Evolutionary conservation across 2,113 vertebrate species (phyloP).

Genomic region (Montifringilla adamsi): DNA sequence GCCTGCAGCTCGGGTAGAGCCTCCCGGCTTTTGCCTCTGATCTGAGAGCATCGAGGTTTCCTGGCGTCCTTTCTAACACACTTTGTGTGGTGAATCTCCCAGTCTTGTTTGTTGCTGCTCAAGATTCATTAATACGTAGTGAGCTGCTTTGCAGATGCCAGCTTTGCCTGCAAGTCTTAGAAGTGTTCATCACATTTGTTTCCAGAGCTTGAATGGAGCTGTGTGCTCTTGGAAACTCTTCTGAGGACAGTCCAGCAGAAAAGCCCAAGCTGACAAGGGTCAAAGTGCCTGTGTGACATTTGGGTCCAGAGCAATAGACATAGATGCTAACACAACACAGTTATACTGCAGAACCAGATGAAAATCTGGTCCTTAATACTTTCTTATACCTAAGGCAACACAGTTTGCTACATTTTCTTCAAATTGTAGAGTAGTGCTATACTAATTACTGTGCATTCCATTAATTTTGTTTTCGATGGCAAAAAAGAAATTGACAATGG

Average conservation of each 20-base stretch:
- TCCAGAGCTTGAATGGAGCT: not conserved
- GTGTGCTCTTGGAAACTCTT: not conserved
- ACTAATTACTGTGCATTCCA: not conserved
- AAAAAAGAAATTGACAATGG: not conserved
- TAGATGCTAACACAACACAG: not conserved
- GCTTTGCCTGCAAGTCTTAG: not conserved
- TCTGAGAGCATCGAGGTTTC: not conserved
- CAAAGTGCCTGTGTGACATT: not conserved
- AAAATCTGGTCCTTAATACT: not conserved
- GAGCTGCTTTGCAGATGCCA: not conserved
- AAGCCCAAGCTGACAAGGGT: not conserved
- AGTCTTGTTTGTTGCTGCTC: not conserved
- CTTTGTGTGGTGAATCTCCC: not conserved
- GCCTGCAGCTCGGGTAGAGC: not conserved
- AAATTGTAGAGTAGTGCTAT: not conserved
- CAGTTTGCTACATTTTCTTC: not conserved
- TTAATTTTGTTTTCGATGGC: not conserved
- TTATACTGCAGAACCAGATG: not conserved
- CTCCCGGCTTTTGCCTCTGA: not conserved
- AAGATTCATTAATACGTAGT: not conserved
- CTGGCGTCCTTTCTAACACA: not conserved
- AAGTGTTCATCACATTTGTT: rapidly evolving
- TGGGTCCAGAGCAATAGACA: not conserved
- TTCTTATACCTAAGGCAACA: not conserved
- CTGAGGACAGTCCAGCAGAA: not conserved